Base-by-base conservation (phyloP, 2,888 invertebrate species). In the Diloba caeruleocephala region DNA sequence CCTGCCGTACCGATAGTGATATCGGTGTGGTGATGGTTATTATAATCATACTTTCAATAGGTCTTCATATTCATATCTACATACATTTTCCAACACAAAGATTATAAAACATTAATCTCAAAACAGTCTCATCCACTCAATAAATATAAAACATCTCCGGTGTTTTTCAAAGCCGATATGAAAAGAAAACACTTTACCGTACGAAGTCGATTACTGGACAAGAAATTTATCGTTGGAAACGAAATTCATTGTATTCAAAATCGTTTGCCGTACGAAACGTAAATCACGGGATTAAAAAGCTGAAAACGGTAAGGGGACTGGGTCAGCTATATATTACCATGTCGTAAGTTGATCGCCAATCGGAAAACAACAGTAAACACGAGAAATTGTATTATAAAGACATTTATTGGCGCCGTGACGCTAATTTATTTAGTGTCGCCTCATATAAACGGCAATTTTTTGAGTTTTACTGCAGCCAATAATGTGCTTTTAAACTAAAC, bases 271-370 rank as follows among this genome's bases (percentile, higher is more conserved):
- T 71, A 57, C 69, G 68, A 58, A 57, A 67, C 62, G 82, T 86
- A 85, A 84, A 85, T 85, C 85, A 82, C 69, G 50, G 78, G 83
- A 84, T 86, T 84, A 84, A 85, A 86, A 84, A 83, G 77, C 80
- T 77, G 76, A 75, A 79, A 81, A 76, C 71, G 79, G 74, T 69
- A 64, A 73, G 71, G 69, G 74, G 71, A 72, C n/a, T n/a, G n/a
- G n/a, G n/a, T n/a, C 79, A 74, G 82, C 78, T 64, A 84, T 84
- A 84, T 80, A 79, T 85, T 83, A 80, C n/a, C 77, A 74, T 60
- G 74, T 66, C 32, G 72, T 72, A 70, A 74, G 76, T 72, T 74
- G 74, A 71, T 67, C 64, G 71, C 56, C 70, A 71, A 79, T 73
- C 74, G 78, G 67, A 74, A 76, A 79, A 73, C 70, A 69, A 67